Conservation (phyloP, 1,140 invertebrate genomes). For the Halotydeus destructor region DNA sequence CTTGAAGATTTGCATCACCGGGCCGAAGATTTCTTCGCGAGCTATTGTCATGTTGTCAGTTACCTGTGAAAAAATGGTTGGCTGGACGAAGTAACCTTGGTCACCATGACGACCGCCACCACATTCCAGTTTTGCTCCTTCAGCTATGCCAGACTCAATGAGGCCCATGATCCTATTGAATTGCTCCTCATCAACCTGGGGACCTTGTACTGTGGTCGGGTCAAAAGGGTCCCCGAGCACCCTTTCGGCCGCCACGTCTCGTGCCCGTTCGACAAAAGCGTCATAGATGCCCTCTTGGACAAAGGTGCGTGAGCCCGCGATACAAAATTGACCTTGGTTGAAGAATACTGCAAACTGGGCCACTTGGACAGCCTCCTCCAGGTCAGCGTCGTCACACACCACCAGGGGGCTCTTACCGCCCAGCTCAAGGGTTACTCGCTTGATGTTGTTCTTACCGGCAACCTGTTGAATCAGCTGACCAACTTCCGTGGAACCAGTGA, state of each 20-base stretch:
- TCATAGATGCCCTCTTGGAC: constrained; percentile 62
- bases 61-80: constrained; percentile 91
- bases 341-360: constrained; percentile 55
- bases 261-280: constrained; percentile 48
- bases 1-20: constrained; percentile 84
- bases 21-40: constrained; percentile 89
- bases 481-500: constrained; percentile 42
- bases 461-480: constrained; percentile 51
- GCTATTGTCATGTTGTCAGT: constrained; percentile 81
- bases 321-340: constrained; percentile 55
- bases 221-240: constrained; percentile 79
- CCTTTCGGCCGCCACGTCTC: constrained; percentile 50
- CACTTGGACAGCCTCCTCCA: constrained; percentile 55
- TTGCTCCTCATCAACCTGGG: constrained; percentile 76
- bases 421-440: constrained; percentile 62
- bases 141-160: constrained; percentile 59
- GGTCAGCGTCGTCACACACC: constrained; percentile 22
- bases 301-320: constrained; percentile 69
- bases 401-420: constrained; percentile 47
- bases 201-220: constrained; percentile 58
- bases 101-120: constrained; percentile 48
- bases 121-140: constrained; percentile 64
- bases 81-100: constrained; percentile 73
- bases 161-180: constrained; percentile 58
- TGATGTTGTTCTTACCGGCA: constrained; percentile 52